Evolutionary conservation across 1,140 invertebrate species (phyloP).

Genomic region (Lepidurus couesii): DNA sequence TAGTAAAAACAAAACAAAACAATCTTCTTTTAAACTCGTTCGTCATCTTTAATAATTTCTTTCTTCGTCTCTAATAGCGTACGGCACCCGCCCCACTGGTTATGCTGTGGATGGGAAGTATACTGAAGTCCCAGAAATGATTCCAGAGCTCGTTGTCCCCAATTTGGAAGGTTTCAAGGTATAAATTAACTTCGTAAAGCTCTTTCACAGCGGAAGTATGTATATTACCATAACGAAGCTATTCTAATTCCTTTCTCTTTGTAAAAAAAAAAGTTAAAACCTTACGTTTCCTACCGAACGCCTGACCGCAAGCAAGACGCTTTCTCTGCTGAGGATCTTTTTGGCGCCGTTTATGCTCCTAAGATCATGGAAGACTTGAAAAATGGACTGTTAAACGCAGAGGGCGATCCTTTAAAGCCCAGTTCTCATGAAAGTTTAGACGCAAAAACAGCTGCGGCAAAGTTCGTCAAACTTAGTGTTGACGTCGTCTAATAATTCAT

Average conservation of each 20-base stretch:
- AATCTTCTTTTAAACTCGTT: constrained; percentile 35
- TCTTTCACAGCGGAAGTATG: neutral
- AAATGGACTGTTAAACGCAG: constrained; percentile 58
- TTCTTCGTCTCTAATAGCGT: constrained; percentile 45
- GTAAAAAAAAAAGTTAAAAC: constrained; percentile 62
- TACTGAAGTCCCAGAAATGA: constrained; percentile 72
- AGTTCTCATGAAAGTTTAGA: constrained; percentile 63
- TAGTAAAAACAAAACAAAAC: constrained; percentile 45
- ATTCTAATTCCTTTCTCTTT: constrained; percentile 32
- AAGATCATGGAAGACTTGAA: constrained; percentile 76
- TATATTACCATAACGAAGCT: constrained; percentile 16
- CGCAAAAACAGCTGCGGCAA: constrained; percentile 60
- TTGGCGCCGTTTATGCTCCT: constrained; percentile 69
- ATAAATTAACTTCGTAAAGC: constrained; percentile 35
- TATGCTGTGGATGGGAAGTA: constrained; percentile 52
- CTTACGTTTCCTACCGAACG: constrained; percentile 84
- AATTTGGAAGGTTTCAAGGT: constrained; percentile 68
- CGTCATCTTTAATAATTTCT: constrained; percentile 36
- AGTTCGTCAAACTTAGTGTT: constrained; percentile 64
- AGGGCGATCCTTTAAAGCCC: constrained; percentile 63
- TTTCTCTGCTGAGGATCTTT: constrained; percentile 78
- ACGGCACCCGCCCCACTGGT: constrained; percentile 60
- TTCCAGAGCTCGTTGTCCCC: constrained; percentile 87
- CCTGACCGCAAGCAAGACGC: constrained; percentile 65
- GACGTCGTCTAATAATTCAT: constrained; percentile 60